Base-by-base conservation (phyloP, 2,797 vertebrate genomes). In the Sebastes dallii region DNA sequence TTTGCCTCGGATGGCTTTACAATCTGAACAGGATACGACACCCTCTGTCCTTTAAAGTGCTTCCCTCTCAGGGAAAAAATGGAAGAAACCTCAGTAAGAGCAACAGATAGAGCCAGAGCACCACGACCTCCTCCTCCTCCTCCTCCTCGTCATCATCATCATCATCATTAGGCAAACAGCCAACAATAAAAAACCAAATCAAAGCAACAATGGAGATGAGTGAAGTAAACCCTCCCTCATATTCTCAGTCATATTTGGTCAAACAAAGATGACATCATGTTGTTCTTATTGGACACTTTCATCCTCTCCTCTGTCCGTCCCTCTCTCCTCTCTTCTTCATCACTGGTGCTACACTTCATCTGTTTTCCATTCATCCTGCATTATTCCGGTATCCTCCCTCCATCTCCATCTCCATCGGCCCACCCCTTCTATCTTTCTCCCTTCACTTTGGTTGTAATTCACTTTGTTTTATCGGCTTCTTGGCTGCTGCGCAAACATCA, bases 401-500 rank as follows among this genome's bases (percentile, higher is more conserved):
- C 65, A 71, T 83, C 32, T 32, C 30, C 34, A 36, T 36, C 67
- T 46, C 3, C 70, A 68, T 71, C 71, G 66, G 16, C 80, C 30
- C 60, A 18, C 78, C 66, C 42, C 67, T 32, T 58, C 36, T 84
- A 39, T 80, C 74, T 85, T 72, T 60, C 76, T 87, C 80, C 18
- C 80, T 91, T 90, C 80, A 88, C 81, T 86, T 86, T 83, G 18
- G 20, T 75, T 85, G 66, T 80, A 85, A 42, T 89, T 83, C 82
- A 72, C 79, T 56, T 70, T 71, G 77, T 70, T 77, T 84, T 76
- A 90, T 88, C 50, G 4, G 39, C 62, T 61, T 20, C 11, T 11
- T 4, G 65, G 34, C 70, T 78, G 80, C 20, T 78, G 71, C 55
- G 84, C 76, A 82, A 84, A 86, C 79, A 82, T 59, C 8, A 10